phyloP scores from a whole-genome alignment of 2,888 invertebrate genomes.

The Epinotia demarniana region DNA sequence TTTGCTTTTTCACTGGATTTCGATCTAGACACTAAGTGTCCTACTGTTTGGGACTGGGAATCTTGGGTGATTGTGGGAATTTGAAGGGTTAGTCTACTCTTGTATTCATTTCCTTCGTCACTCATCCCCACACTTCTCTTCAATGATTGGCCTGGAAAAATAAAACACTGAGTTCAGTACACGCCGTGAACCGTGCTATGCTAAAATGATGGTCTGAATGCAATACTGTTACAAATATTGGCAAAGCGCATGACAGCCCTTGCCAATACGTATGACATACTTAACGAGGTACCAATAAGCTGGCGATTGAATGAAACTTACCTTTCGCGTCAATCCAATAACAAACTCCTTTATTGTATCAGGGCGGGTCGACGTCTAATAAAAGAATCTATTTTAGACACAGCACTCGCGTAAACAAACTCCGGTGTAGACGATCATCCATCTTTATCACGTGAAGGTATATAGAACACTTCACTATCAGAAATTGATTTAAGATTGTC shows the following conservation, averaged over 20 bases:
- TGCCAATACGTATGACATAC: constrained; percentile 73
- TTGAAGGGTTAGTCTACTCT: constrained; percentile 58
- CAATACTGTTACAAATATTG: constrained; percentile 60
- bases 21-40: constrained; percentile 60
- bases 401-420: constrained; percentile 69
- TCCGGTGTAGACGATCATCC: constrained; percentile 54
- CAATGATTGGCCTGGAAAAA: constrained; percentile 59
- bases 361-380: constrained; percentile 74
- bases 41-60: constrained; percentile 69
- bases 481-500: constrained; percentile 49
- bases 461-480: constrained; percentile 49
- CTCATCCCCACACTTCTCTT: constrained; percentile 65
- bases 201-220: constrained; percentile 46
- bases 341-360: constrained; percentile 66
- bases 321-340: constrained; percentile 66
- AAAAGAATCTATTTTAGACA: constrained; percentile 80
- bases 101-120: constrained; percentile 59
- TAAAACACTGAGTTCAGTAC: constrained; percentile 59
- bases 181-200: constrained; percentile 49
- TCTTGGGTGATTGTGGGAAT: constrained; percentile 70
- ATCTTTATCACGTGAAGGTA: constrained; percentile 55
- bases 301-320: constrained; percentile 64
- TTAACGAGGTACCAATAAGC: constrained; percentile 62
- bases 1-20: constrained; percentile 53
- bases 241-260: constrained; percentile 62